phyloP scores from a whole-genome alignment of 1,140 invertebrate genomes.

The Hylaeus anthracinus region DNA sequence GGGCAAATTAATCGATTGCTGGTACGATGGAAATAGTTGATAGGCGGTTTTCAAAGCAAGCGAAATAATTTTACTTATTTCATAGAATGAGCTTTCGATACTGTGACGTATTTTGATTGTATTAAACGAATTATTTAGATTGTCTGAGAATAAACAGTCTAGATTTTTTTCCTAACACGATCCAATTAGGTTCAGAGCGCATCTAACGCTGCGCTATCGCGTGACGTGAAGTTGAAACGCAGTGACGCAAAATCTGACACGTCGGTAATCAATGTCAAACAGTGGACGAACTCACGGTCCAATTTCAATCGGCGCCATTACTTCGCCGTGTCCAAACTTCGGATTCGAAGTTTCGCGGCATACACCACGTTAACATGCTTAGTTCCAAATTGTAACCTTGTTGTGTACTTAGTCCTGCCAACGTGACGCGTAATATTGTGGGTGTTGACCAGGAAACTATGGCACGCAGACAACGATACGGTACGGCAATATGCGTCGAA shows the following conservation, averaged over 20 bases:
- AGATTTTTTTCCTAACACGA: too few species aligned
- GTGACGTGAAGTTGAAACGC: neutral
- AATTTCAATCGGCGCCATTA: neutral
- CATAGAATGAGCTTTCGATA: too few species aligned
- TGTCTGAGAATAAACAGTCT: too few species aligned
- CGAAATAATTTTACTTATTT: too few species aligned
- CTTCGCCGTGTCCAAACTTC: slow-evolving; percentile 10
- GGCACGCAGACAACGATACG: slow-evolving; percentile 26
- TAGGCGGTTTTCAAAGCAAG: too few species aligned
- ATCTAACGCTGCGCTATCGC: too few species aligned
- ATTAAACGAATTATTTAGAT: too few species aligned
- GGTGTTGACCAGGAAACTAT: slow-evolving; percentile 30
- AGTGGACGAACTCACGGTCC: neutral
- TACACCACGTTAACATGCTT: slow-evolving; percentile 12
- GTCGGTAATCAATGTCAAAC: slow-evolving; percentile 5
- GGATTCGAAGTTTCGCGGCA: neutral
- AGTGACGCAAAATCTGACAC: neutral
- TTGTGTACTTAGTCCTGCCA: slow-evolving; percentile 37
- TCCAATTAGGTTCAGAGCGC: too few species aligned
- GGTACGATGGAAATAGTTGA: too few species aligned
- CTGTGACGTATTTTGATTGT: too few species aligned
- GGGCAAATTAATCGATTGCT: too few species aligned
- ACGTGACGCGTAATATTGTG: slow-evolving; percentile 39
- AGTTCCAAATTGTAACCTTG: slow-evolving; percentile 45
- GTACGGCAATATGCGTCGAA: slow-evolving; percentile 3